Evolutionary conservation across 2,888 invertebrate species (phyloP).

Genomic region (Trisateles emortualis): DNA sequence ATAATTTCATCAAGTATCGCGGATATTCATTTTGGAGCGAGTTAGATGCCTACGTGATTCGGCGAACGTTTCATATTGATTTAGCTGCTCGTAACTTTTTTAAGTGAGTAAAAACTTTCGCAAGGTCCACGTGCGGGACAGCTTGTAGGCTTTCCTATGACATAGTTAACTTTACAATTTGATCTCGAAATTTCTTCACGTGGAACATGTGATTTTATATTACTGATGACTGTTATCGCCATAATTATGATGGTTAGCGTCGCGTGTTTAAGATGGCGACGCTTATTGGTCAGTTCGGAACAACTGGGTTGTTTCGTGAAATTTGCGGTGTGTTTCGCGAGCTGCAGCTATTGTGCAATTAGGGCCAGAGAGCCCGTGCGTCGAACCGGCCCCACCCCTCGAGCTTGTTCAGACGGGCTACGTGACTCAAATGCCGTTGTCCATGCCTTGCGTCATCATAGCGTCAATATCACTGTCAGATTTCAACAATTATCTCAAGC

Average conservation of each 20-base stretch:
- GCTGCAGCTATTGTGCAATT: slow-evolving; percentile 73
- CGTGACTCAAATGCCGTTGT: slow-evolving; percentile 74
- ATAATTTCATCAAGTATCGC: background rate
- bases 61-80: slow-evolving; percentile 58
- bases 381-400: slow-evolving; percentile 67
- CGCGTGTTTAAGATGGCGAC: slow-evolving; percentile 21
- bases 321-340: slow-evolving; percentile 54
- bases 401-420: slow-evolving; percentile 55
- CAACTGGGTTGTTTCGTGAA: slow-evolving; percentile 49
- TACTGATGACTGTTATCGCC: slow-evolving; percentile 35
- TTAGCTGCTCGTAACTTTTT: slow-evolving; percentile 35
- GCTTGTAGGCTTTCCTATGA: slow-evolving; percentile 19
- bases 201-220: background rate
- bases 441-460: slow-evolving; percentile 66
- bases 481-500: slow-evolving; percentile 10
- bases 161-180: background rate
- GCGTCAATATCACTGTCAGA: slow-evolving; percentile 29
- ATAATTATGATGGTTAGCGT: slow-evolving; percentile 39
- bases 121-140: slow-evolving; percentile 39
- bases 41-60: slow-evolving; percentile 61
- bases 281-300: slow-evolving; percentile 48
- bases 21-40: slow-evolving; percentile 23
- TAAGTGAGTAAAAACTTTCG: slow-evolving; percentile 28
- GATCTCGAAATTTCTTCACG: background rate
- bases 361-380: slow-evolving; percentile 59